Base-by-base conservation (phyloP, 2,797 vertebrate genomes). In the Gadopsis bispinosus region DNA sequence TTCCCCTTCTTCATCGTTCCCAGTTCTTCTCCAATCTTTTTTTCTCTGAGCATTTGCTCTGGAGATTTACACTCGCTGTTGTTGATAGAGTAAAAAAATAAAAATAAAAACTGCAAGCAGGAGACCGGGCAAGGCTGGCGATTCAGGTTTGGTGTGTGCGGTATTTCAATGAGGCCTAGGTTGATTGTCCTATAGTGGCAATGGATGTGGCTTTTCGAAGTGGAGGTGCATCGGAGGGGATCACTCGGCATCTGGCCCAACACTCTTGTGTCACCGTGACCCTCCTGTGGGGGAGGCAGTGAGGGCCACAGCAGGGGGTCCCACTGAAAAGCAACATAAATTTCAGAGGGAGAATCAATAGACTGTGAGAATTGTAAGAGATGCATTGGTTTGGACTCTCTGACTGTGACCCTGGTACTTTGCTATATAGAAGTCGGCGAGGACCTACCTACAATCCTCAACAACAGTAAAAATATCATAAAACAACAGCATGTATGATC, bases 301-400 rank as follows among this genome's bases (percentile, higher is more conserved):
- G 92, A 95, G 53, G 89, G 88, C 84, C 95, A 81, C 95, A 91
- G 94, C 77, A 90, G 95, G 95, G 92, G 93, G 91, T 76, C 84
- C 74, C 76, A 73, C 90, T 88, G 83, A 95, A 96, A 96, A 92
- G 88, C 86, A 92, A 93, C 93, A 94, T 94, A 95, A 95, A 96
- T 96, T 96, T 96, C 94, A 94, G 95, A 92, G 84, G n/a, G 13
- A 74, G 88, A 95, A 94, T 95, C 93, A 94, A 94, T 94, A 93
- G 91, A 93, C 82, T 88, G 92, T 89, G 92, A 93, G 93, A 91
- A 92, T 92, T 91, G 92, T 88, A 89, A 89, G 90, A 94, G 91
- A 92, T 88, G 91, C 92, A 93, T 93, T 86, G 83, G 91, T 89
- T 92, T 86, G 88, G 88, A 92, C 87, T 89, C 84, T 88, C 70